Conservation (phyloP, 2,888 invertebrate genomes). For the Platycheirus rosarum region DNA sequence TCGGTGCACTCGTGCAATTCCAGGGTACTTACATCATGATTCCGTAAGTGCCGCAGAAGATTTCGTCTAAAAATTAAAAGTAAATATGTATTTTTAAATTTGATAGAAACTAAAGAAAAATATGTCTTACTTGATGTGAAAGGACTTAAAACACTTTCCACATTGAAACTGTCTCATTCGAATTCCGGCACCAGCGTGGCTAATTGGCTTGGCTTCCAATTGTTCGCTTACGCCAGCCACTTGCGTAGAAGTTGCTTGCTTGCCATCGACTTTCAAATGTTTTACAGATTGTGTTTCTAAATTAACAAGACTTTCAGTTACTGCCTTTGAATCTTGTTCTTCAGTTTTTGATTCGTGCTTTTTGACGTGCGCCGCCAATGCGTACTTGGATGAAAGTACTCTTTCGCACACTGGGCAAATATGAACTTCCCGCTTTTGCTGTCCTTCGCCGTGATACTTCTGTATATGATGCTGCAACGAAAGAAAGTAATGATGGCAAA, state of each 20-base stretch:
- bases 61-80: slow-evolving; percentile 73
- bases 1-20: slow-evolving; percentile 75
- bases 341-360: slow-evolving; percentile 75
- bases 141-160: slow-evolving; percentile 79
- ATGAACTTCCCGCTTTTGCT: slow-evolving; percentile 63
- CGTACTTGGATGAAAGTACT: slow-evolving; percentile 76
- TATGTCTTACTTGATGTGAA: slow-evolving; percentile 77
- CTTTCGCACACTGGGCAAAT: slow-evolving; percentile 77
- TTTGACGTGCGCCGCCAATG: slow-evolving; percentile 77
- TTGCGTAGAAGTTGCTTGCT: neutral
- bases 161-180: slow-evolving; percentile 78
- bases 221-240: neutral
- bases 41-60: slow-evolving; percentile 75
- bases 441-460: slow-evolving; percentile 76
- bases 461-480: slow-evolving; percentile 76
- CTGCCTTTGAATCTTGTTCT: slow-evolving; percentile 4
- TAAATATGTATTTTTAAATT: neutral
- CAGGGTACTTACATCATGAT: slow-evolving; percentile 71
- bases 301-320: slow-evolving; percentile 7
- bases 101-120: too few relatives aligned
- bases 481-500: slow-evolving; percentile 6
- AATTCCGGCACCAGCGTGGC: slow-evolving; percentile 73
- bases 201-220: slow-evolving; percentile 29
- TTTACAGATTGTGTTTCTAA: slow-evolving; percentile 11
- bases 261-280: neutral